Evolutionary conservation across 2,113 vertebrate genomes (phyloP).

Genomic region (Macaca mulatta): DNA sequence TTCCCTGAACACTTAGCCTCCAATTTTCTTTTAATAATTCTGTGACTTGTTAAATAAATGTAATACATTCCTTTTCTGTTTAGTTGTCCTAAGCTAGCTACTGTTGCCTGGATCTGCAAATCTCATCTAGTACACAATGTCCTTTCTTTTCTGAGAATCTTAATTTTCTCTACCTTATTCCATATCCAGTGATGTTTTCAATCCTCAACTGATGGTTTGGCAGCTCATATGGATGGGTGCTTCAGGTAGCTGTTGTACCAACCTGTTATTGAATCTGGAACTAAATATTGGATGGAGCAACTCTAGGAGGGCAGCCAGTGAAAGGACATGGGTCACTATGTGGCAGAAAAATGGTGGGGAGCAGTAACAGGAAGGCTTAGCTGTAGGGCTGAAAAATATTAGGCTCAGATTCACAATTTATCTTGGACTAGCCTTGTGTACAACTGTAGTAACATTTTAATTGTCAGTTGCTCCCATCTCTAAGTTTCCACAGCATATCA

Average conservation of each 20-base stretch:
- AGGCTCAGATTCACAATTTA: not conserved
- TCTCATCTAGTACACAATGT: not conserved
- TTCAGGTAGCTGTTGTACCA: not conserved
- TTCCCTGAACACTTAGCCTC: not conserved
- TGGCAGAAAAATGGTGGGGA: not conserved
- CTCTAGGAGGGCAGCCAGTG: not conserved
- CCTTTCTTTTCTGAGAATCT: conserved; percentile 19
- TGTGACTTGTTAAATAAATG: not conserved
- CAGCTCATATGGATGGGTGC: not conserved
- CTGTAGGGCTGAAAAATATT: not conserved
- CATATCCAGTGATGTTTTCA: not conserved
- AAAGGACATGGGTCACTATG: not conserved
- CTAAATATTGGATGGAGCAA: not conserved
- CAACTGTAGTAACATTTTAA: not conserved
- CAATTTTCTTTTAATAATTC: not conserved
- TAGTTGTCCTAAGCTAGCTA: not conserved
- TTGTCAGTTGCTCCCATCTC: not conserved
- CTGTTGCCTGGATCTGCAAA: not conserved
- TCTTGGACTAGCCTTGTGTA: not conserved
- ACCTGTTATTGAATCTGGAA: not conserved
- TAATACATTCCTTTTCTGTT: not conserved
- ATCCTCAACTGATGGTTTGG: not conserved
- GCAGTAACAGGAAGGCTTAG: not conserved
- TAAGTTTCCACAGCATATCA: not conserved
- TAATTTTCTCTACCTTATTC: not conserved